Evolutionary conservation across 2,113 vertebrate species (phyloP).

Genomic region (Myrmecophaga tridactyla): DNA sequence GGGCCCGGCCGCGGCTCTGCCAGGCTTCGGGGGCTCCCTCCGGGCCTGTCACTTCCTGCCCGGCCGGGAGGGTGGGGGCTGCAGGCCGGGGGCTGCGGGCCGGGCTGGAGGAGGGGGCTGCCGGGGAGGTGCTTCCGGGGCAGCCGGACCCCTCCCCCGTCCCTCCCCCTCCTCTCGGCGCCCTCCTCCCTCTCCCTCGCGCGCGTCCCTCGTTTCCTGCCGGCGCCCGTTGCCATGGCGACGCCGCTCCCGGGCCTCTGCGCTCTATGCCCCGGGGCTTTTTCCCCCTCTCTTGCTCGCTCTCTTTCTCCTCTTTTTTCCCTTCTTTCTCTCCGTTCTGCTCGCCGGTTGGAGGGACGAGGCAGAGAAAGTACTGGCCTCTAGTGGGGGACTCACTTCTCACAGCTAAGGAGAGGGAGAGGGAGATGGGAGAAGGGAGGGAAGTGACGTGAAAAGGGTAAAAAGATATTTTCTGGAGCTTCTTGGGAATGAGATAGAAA

Average conservation of each 20-base stretch:
- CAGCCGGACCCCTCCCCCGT: conserved; percentile 64
- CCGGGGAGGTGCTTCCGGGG: conserved; percentile 76
- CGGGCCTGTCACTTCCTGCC: conserved; percentile 74
- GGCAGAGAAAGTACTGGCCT: conserved; percentile 50
- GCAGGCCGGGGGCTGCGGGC: conserved; percentile 61
- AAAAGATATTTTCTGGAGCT: conserved; percentile 62
- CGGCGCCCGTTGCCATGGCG: conserved; percentile 75
- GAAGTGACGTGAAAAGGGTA: conserved; percentile 47
- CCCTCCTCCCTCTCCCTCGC: conserved; percentile 39
- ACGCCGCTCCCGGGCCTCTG: conserved; percentile 65
- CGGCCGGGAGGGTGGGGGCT: conserved; percentile 58
- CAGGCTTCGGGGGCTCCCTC: conserved; percentile 57
- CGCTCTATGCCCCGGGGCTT: conserved; percentile 27
- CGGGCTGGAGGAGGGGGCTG: conserved; percentile 59
- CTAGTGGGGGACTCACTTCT: conserved; percentile 59
- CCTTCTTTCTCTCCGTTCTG: conserved; percentile 43
- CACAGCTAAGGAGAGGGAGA: not conserved
- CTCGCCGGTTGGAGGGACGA: not conserved
- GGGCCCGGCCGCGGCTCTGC: conserved; percentile 62
- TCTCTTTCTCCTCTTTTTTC: not conserved
- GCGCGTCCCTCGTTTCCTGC: conserved; percentile 73
- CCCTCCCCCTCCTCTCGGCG: conserved; percentile 46
- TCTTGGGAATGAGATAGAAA: conserved; percentile 42
- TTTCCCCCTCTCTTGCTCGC: not conserved
- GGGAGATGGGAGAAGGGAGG: conserved; percentile 43